Conservation (phyloP, 2,113 vertebrate genomes). For the Takifugu bimaculatus region DNA sequence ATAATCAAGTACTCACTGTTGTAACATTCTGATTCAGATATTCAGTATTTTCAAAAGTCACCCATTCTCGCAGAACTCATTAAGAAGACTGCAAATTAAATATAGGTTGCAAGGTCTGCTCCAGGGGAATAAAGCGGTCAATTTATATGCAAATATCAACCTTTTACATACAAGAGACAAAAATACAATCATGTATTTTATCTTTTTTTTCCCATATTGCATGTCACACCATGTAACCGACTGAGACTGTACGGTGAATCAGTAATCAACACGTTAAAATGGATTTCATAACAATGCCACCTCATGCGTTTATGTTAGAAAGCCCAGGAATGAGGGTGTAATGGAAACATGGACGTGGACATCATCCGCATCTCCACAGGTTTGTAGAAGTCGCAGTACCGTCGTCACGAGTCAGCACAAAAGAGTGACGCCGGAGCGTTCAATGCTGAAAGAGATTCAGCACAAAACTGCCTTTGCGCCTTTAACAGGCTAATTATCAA, state of each 20-base stretch:
- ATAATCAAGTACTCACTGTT: no score
- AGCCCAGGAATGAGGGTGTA: no score
- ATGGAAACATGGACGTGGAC: no score
- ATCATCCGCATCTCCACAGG: no score
- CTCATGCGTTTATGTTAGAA: no score
- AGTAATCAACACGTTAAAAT: no score
- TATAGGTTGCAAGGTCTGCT: slow-evolving; percentile 41
- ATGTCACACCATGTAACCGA: no score
- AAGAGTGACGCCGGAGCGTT: background rate
- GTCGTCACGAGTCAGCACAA: no score
- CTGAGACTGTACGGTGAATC: background rate
- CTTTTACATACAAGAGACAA: slow-evolving; percentile 58
- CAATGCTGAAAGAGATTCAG: background rate
- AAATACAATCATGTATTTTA: slow-evolving; percentile 26
- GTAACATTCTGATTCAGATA: no score
- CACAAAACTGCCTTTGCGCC: no score
- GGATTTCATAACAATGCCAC: no score
- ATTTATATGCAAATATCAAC: slow-evolving; percentile 72
- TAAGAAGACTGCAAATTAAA: slow-evolving; percentile 58
- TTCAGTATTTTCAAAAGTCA: background rate
- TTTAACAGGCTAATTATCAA: background rate
- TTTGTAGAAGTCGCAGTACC: no score
- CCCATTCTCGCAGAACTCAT: slow-evolving; percentile 37
- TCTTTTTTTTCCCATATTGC: background rate
- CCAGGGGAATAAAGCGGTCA: slow-evolving; percentile 44